Evolutionary conservation across 2,888 invertebrate species (phyloP).

Genomic region (Omphaloscelis lunosa): DNA sequence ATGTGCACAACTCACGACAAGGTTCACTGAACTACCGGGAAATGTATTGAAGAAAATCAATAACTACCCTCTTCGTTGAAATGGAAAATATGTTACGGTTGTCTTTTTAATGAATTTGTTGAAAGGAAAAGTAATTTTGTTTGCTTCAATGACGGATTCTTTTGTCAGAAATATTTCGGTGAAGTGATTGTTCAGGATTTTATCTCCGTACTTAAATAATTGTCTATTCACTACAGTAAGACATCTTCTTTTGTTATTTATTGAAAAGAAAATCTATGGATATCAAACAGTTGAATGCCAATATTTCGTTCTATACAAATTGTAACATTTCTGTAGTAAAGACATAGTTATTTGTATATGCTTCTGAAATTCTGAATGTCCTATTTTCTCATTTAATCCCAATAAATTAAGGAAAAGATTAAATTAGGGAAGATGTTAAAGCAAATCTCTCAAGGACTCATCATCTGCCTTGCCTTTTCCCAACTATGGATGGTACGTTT

Average conservation of each 20-base stretch:
- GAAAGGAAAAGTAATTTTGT: constrained; percentile 14
- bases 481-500: neutral
- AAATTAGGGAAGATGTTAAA: too few relatives aligned
- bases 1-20: constrained; percentile 60
- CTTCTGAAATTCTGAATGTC: too few relatives aligned
- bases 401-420: too few relatives aligned
- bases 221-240: neutral
- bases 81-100: constrained; percentile 36
- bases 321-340: too few relatives aligned
- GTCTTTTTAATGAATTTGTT: constrained; percentile 26
- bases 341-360: too few relatives aligned
- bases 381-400: too few relatives aligned
- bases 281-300: neutral
- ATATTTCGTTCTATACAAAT: too few relatives aligned
- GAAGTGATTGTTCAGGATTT: neutral
- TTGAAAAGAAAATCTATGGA: neutral
- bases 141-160: neutral
- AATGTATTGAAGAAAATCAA: constrained; percentile 59
- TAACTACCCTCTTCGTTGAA: constrained; percentile 47
- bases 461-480: neutral
- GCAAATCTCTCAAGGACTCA: too few relatives aligned
- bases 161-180: neutral
- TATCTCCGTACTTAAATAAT: neutral
- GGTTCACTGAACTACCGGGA: constrained; percentile 64
- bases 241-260: neutral